phyloP scores from a whole-genome alignment of 2,113 vertebrate genomes.

The Psilopsiagon aymara region DNA sequence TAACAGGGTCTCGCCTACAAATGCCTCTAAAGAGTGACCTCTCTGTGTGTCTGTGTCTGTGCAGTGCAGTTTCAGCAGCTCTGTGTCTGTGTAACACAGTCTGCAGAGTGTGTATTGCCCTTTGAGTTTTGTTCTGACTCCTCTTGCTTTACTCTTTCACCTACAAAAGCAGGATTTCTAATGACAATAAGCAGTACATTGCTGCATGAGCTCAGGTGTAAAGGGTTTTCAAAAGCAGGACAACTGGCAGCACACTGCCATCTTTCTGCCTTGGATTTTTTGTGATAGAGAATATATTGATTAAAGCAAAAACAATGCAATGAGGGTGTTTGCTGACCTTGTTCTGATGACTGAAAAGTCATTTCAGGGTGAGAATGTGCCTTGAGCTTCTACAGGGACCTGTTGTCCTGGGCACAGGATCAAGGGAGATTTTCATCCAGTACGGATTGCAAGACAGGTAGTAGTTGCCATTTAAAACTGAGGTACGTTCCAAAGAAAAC shows the following conservation, averaged over 20 bases:
- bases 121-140: not conserved
- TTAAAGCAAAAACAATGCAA: not conserved
- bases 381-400: not conserved
- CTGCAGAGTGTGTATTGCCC: not conserved
- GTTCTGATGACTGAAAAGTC: not conserved
- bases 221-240: not conserved
- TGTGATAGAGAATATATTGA: not conserved
- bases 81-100: not conserved
- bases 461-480: not conserved
- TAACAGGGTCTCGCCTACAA: not conserved
- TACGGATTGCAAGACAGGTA: not conserved
- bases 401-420: not conserved
- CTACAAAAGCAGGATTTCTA: not conserved
- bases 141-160: not conserved
- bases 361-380: not conserved
- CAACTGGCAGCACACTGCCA: not conserved
- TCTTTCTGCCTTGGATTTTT: not conserved
- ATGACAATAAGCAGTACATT: not conserved
- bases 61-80: not conserved
- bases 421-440: not conserved
- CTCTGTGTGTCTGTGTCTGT: not conserved
- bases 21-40: not conserved
- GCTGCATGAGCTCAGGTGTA: not conserved
- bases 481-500: not conserved
- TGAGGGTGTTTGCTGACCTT: slow-evolving; percentile 6